A percentile compares a stretch with the other conserved stretches of the same genome.
These are phyloP conservation scores for Ommatoiulus sabulosus DNA, from an alignment of 2,888 invertebrate species.

Conservation along the genomic window DNA sequence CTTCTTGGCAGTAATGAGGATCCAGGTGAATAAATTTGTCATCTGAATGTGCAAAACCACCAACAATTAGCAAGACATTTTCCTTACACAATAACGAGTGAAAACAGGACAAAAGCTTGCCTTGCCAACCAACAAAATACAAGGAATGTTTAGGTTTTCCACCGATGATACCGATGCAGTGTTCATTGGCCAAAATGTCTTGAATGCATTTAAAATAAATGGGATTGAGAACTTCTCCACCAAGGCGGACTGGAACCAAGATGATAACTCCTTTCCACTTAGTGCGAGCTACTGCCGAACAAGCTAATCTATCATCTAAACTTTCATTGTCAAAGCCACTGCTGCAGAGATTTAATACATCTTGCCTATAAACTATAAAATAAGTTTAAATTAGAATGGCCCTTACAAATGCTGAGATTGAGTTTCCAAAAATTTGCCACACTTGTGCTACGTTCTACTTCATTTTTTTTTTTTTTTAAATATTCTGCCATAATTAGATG, in stretches of 20 bases:
- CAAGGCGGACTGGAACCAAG: conserved; percentile 86
- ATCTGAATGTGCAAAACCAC: conserved; percentile 70
- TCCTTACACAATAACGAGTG: background rate
- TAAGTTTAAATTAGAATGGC: conserved; percentile 58
- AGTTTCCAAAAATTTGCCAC: no score
- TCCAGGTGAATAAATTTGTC: conserved; percentile 92
- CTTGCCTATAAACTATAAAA: conserved; percentile 78
- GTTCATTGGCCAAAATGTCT: conserved; percentile 81
- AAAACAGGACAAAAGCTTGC: conserved; percentile 64
- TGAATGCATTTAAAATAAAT: conserved; percentile 87
- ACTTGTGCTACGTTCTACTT: no score
- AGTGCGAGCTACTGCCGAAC: conserved; percentile 47
- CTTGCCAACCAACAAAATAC: conserved; percentile 93
- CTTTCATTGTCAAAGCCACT: conserved; percentile 50
- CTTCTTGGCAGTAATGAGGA: conserved; percentile 94
- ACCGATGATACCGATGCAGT: conserved; percentile 91
- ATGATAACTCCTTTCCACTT: conserved; percentile 78
- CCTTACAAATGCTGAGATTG: background rate
- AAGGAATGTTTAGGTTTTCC: conserved; percentile 93
- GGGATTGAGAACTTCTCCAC: conserved; percentile 86
- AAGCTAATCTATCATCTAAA: background rate
- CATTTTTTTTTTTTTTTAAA: no score
- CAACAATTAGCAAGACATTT: background rate
- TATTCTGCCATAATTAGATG: no score
- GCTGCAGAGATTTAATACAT: conserved; percentile 74